Evolutionary conservation across 2,888 invertebrate genomes (phyloP).

Genomic region (Conops quadrifasciatus): DNA sequence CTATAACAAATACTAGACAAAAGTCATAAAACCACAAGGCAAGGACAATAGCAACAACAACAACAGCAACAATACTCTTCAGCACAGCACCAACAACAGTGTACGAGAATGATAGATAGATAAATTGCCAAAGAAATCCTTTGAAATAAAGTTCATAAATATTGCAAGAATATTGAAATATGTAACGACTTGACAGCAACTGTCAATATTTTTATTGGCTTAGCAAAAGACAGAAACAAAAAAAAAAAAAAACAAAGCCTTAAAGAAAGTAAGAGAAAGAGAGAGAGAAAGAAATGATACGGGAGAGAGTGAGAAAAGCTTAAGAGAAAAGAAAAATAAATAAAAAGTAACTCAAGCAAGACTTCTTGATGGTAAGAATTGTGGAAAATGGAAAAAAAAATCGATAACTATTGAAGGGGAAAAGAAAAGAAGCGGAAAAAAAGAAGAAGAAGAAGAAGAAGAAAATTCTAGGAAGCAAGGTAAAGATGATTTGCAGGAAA

Average conservation of each 20-base stretch:
- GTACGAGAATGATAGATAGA: not conserved
- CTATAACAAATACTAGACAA: not conserved
- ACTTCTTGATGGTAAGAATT: not conserved
- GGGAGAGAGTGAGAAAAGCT: not conserved
- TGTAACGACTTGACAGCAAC: conserved; percentile 27
- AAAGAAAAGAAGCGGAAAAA: not conserved
- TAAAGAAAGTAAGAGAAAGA: not conserved
- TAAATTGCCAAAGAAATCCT: conserved; percentile 7
- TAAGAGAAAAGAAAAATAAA: conserved; percentile 12
- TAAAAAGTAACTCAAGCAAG: conserved; percentile 2
- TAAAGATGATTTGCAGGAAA: no score
- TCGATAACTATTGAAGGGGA: not conserved
- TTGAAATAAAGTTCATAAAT: conserved; percentile 31
- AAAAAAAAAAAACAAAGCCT: not conserved
- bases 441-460: conserved; percentile 3
- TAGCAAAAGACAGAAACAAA: not conserved
- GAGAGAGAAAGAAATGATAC: not conserved
- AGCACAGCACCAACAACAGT: not conserved
- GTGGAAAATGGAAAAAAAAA: not conserved
- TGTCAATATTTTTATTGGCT: conserved; percentile 32
- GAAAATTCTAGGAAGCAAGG: not conserved
- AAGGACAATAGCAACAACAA: not conserved
- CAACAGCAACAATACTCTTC: not conserved
- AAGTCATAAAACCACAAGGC: not conserved
- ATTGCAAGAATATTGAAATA: conserved; percentile 24